Conservation (phyloP, 2,797 vertebrate genomes). For the Anisognathus igniventris region DNA sequence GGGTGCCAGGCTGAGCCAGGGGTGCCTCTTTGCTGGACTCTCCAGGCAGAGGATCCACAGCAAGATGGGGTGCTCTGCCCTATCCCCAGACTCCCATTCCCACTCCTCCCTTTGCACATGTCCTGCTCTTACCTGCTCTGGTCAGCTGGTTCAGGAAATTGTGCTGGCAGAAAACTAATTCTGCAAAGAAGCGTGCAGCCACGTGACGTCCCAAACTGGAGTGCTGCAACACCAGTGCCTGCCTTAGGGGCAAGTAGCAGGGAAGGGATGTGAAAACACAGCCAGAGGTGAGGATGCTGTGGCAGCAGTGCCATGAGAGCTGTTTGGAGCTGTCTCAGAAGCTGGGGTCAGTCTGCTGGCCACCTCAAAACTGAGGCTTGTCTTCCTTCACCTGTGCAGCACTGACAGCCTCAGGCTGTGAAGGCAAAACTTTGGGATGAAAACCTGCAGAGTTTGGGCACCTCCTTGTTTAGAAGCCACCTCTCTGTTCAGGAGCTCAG, state of each 20-base stretch:
- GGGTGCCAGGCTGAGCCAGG: neutral
- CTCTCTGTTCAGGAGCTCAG: neutral
- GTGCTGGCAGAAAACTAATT: neutral
- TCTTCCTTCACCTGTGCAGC: neutral
- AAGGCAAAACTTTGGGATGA: neutral
- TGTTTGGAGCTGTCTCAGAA: neutral
- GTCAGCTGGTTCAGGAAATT: neutral
- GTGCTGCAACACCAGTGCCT: neutral
- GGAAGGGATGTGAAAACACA: neutral
- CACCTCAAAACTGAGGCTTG: neutral
- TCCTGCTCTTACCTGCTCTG: neutral
- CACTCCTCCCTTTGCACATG: neutral
- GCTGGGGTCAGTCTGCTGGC: neutral
- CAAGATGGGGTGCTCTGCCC: neutral
- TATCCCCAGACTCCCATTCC: neutral
- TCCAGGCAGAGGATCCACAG: neutral
- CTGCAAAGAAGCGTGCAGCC: neutral
- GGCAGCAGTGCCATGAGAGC: neutral
- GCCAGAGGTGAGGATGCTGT: neutral
- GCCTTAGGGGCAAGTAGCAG: fast-evolving
- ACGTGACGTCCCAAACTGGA: neutral
- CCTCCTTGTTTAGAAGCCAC: neutral
- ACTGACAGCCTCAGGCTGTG: neutral
- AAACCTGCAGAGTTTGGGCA: neutral
- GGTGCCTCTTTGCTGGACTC: neutral